Evolutionary conservation across 2,888 invertebrate genomes (phyloP), one percentile per base, ranked within the genome.

Genomic region (Tridacna crocea): DNA sequence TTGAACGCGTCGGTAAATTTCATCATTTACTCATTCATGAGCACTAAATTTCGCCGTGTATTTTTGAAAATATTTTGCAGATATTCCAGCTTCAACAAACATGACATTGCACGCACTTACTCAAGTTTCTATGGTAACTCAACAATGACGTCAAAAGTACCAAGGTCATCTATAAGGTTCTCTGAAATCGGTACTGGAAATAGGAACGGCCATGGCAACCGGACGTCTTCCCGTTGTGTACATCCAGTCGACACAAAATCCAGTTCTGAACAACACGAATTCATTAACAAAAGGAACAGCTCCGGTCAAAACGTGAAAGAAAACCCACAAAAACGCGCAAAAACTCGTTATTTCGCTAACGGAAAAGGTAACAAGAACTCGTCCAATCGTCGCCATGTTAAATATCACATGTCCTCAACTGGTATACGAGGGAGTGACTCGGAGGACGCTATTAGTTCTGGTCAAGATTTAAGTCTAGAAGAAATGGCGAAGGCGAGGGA

Each of bases 1-100:
- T 94, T 97, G 80, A 97, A 97, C 94, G 96, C 97, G 8, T 96
- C 97, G 0, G 96, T 96, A 73, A 97, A 97, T 95, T 97, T 97
- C 94, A 95, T 97, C 88, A 95, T 97, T 80, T 97, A 97, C 93
- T 97, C 97, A 90, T 96, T 96, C 55, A 96, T 97, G 93, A 96
- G 96, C 87, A 96, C 96, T 91, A 96, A 96, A 91, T 97, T 97
- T 94, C 95, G 97, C 58, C 95, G 95, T 84, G 96, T 96, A 1
- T 95, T 95, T 88, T 84, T 87, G 65, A 82, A 85, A 24, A 83
- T 88, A 26, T 74, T 92, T 19, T 91, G 91, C 77, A 79, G 75
- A 51, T 72, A 77, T 27, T 36, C 77, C 15, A 22, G 48, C 6
- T 22, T 10, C 48, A 19, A 66, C 81, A 61, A 68, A 66, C 72